Evolutionary conservation across 2,888 invertebrate genomes (phyloP), one percentile per base, ranked within the genome.

Genomic region (Volucella bombylans): DNA sequence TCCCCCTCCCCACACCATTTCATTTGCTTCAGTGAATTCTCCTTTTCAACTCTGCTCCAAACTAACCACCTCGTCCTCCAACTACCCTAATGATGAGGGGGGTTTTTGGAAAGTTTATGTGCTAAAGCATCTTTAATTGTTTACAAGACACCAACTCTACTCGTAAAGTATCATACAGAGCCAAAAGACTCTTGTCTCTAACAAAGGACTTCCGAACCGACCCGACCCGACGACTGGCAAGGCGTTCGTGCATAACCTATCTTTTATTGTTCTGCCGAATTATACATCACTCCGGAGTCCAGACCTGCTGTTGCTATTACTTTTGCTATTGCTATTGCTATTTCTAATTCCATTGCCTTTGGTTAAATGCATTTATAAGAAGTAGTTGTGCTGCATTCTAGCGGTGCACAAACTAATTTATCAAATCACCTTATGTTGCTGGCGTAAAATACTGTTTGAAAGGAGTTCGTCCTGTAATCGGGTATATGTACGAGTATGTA

Each of bases 81-180:
- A 12, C n/a, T 47, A n/a, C 50, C 12, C 38, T 11, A 49, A 50
- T 12, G 38, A 14, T 39, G 14, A 12, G 45, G 54, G 54, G 47
- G 18, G 38, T 43, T 79, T 65, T 43, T n/a, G 49, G 10, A 77
- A 85, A 72, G 80, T 85, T 85, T 78, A 82, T 85, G 76, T 68
- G 71, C 67, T 81, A 81, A 85, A 85, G 81, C 72, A 85, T 85
- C 85, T 85, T 85, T 85, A 85, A 85, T 85, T 85, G 85, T 85
- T 85, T 85, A 85, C 85, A 83, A 83, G 83, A 83, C 83, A 83
- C 65, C 74, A 71, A 65, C 74, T 54, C 43, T 65, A 31, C 57
- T 47, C 55, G 12, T 14, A 76, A 69, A 79, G 72, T 77, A 82
- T 82, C 69, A 80, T 80, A 74, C 54, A 69, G 59, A 72, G 55